Evolutionary conservation across 1,140 invertebrate species (phyloP), one percentile per base, ranked within the genome.

Genomic region (Cyphomyrmex costatus): DNA sequence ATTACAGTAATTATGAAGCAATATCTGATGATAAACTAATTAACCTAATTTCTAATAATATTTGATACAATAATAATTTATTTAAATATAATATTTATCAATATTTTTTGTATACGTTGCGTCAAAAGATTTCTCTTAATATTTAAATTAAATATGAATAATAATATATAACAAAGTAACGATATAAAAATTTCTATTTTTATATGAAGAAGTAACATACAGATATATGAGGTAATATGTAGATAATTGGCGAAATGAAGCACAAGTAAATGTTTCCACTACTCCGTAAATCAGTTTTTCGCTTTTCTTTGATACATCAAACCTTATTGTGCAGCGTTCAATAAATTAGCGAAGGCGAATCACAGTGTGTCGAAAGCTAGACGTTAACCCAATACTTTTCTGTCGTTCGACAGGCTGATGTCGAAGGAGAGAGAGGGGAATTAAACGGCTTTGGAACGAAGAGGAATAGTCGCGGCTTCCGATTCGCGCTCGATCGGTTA

Each of bases 381-480:
- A 36, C 79, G 53, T 83, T 74, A 83, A 73, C 66, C 51, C 79
- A 70, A 83, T 83, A 83, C 79, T 74, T 83, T 60, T 49, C 36
- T 60, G 27, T 36, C 68, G 53, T 83, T 74, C 49, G 56, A 73
- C 68, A 58, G 79, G 51, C 51, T 53, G 10, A 24, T 36, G 33
- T 19, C 36, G 53, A 73, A 74, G 27, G 0, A 83, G 79, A 83
- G 36, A 61, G 56, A 65, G 63, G 63, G 36, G 70, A 70, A 83
- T 83, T 83, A 83, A 83, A 83, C 56, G 79, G 79, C 79, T 83
- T 73, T 83, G 66, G 53, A 73, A 19, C 36, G 36, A 74, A 83
- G 79, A 82, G 66, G 36, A 83, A 73, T 83, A 83, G 79, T 74
- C 68, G 68, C 68, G 36, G 53, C 53, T 83, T 83, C 36, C 79